Percentiles rank a stretch among this genome's conserved stretches.
These are phyloP conservation scores for Varecia variegata DNA, from an alignment of 2,797 vertebrate genomes.

Conservation along the genomic window DNA sequence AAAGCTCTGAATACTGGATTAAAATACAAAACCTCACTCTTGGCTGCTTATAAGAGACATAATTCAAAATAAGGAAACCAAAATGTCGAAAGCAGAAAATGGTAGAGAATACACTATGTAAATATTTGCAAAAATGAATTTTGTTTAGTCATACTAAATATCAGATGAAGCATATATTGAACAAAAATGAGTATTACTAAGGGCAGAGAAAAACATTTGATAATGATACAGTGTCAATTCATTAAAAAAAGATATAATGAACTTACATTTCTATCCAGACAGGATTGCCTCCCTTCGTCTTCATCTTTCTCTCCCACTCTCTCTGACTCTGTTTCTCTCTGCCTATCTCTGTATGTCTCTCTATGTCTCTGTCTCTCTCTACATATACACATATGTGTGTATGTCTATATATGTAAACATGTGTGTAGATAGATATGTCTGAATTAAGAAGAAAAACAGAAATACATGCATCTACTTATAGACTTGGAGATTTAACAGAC, in stretches of 20 bases:
- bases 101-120: neutral
- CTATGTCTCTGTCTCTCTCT: neutral
- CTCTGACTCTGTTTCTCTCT: neutral
- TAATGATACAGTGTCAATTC: neutral
- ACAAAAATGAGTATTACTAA: neutral
- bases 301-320: neutral
- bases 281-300: neutral
- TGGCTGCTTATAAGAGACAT: neutral
- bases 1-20: neutral
- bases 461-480: neutral
- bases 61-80: neutral
- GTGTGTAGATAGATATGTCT: neutral
- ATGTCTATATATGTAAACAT: neutral
- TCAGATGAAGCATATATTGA: neutral
- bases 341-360: neutral
- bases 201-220: neutral
- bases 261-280: neutral
- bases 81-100: neutral
- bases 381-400: neutral
- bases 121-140: neutral
- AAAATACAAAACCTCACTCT: neutral
- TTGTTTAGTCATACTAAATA: neutral
- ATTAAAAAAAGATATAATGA: neutral
- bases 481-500: neutral
- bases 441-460: neutral